These are phyloP conservation scores for Zelostemma sp. DNA, from an alignment of 1,140 invertebrate genomes.

Conservation along the genomic window DNA sequence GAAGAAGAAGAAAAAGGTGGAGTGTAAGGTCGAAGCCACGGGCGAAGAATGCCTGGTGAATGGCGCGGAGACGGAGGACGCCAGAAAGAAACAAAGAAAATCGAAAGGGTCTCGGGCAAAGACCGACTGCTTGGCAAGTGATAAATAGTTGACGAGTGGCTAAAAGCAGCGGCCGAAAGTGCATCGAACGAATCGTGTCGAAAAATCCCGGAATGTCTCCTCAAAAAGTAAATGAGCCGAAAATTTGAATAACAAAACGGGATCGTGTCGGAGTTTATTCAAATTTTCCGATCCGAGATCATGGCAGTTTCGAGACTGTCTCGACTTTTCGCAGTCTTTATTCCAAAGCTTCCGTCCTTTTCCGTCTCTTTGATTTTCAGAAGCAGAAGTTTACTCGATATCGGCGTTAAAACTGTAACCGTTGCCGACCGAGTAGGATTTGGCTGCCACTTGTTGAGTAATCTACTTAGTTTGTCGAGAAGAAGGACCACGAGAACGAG, in stretches of 20 bases:
- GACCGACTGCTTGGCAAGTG: slow-evolving; percentile 14
- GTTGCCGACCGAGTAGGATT: slow-evolving; percentile 59
- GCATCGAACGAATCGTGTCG: neutral
- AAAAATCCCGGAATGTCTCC: slow-evolving; percentile 8
- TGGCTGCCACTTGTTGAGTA: slow-evolving; percentile 69
- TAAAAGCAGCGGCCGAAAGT: slow-evolving; percentile 4
- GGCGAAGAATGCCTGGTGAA: slow-evolving; percentile 36
- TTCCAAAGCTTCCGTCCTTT: slow-evolving; percentile 11
- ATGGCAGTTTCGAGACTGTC: slow-evolving; percentile 22
- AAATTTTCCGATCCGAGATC: slow-evolving; percentile 36
- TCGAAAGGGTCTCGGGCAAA: slow-evolving; percentile 29
- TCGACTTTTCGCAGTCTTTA: slow-evolving; percentile 27
- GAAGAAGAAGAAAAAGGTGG: slow-evolving; percentile 27
- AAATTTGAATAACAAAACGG: slow-evolving; percentile 28
- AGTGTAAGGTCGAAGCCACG: slow-evolving; percentile 33
- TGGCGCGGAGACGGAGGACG: slow-evolving; percentile 23
- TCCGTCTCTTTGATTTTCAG: slow-evolving; percentile 44
- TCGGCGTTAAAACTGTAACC: slow-evolving; percentile 55
- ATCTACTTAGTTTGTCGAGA: slow-evolving; percentile 66
- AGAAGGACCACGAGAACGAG: slow-evolving; percentile 45
- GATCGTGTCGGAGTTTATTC: slow-evolving; percentile 23
- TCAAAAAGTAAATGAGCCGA: slow-evolving; percentile 10
- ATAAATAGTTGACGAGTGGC: slow-evolving; percentile 25
- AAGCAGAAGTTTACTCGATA: slow-evolving; percentile 42
- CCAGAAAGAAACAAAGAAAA: slow-evolving; percentile 46